Evolutionary conservation across 1,140 invertebrate species (phyloP), one percentile per base, ranked within the genome.

Genomic region (Zophobas morio): DNA sequence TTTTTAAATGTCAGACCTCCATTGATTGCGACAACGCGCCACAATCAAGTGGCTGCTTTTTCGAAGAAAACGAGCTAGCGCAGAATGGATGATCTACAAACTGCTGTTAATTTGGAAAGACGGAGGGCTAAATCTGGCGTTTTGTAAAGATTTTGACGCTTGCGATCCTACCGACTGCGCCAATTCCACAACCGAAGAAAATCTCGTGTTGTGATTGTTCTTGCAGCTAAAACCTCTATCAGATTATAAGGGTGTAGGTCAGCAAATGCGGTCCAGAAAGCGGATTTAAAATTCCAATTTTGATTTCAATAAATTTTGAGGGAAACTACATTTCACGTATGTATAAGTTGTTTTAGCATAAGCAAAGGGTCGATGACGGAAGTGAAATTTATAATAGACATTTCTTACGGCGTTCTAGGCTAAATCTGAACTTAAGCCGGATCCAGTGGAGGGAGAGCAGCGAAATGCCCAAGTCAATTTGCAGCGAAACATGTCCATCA

Each of bases 401-500:
- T 66, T 47, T 66, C 8, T 66, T 66, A 39, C 1, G 6, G 39
- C 60, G 39, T 81, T 82, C 4, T 78, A 84, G 82, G 51, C 78
- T 84, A 66, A 54, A 81, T 53, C 72, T 84, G 34, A 80, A 82
- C 74, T 46, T 84, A 46, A 79, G 53, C 5, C 63, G 63, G 33
- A 42, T 82, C 4, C 76, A 79, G 33, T 84, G 82, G 82, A 77
- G 70, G 8, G 81, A 82, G 40, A 75, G 46, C 42, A 74, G 80
- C 32, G 75, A 85, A 74, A 87, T 88, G 37, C 90, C 91, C 1
- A 83, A 87, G 47, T 94, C 92, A 49, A 88, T 90, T 6, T 94
- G 93, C 84, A 92, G 91, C 80, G 87, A 88, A 34, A 88, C 90
- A 37, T 94, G 93, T 81, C 87, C 88, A 36, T 83, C 88, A n/a